Percentiles rank a stretch among this genome's conserved stretches.
These are phyloP conservation scores for Pyrgus malvae DNA, from an alignment of 2,888 invertebrate species.

Conservation along the genomic window DNA sequence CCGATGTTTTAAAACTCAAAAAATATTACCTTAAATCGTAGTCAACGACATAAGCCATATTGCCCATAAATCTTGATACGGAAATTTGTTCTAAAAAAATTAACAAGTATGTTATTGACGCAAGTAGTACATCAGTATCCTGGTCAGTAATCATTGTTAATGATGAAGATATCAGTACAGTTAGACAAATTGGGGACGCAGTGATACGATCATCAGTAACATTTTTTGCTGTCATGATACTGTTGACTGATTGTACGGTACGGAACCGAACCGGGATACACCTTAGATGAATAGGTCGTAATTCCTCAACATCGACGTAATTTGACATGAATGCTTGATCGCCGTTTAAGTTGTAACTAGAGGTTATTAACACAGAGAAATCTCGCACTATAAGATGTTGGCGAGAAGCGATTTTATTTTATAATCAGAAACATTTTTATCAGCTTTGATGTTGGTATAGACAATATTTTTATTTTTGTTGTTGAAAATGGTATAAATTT, in stretches of 20 bases:
- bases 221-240: slow-evolving; percentile 17
- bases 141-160: slow-evolving; percentile 11
- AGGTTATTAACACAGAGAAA: neutral
- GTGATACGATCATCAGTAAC: slow-evolving; percentile 7
- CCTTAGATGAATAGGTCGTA: slow-evolving; percentile 28
- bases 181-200: slow-evolving; percentile 22
- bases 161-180: slow-evolving; percentile 6
- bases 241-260: slow-evolving; percentile 16
- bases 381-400: neutral
- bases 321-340: slow-evolving; percentile 22
- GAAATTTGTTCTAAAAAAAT: neutral
- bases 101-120: neutral
- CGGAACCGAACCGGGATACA: slow-evolving; percentile 13
- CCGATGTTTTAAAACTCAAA: too few species aligned
- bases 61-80: neutral
- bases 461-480: too few species aligned
- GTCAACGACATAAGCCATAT: neutral
- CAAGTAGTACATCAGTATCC: slow-evolving; percentile 1
- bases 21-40: too few species aligned
- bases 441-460: too few species aligned
- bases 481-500: too few species aligned
- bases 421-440: too few species aligned
- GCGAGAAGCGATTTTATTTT: too few species aligned
- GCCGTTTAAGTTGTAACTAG: neutral
- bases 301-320: slow-evolving; percentile 22